phyloP scores from a whole-genome alignment of 2,888 invertebrate species.

The Melieria picta region DNA sequence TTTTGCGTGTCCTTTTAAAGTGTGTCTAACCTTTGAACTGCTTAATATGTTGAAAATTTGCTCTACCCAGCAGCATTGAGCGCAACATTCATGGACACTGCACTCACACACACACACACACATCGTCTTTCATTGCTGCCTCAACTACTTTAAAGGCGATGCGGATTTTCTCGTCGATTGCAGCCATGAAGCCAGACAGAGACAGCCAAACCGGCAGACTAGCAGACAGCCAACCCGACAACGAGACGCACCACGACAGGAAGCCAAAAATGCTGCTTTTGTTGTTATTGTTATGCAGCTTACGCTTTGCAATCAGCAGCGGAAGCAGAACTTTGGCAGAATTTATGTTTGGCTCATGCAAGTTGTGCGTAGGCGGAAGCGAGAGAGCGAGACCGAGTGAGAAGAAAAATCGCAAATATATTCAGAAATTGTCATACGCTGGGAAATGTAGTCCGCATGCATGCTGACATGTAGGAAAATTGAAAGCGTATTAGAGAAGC shows the following conservation, averaged over 20 bases:
- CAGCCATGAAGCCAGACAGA: background rate
- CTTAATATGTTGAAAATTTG: constrained; percentile 59
- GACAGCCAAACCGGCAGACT: background rate
- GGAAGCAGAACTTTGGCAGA: constrained; percentile 14
- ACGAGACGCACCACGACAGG: too few relatives aligned
- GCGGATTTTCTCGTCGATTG: constrained; percentile 23
- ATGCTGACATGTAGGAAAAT: too few relatives aligned
- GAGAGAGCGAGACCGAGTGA: background rate
- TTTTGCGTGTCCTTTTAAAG: constrained; percentile 4
- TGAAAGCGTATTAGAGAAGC: too few relatives aligned
- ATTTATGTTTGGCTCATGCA: constrained; percentile 24
- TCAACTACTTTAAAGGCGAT: background rate
- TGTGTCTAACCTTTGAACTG: constrained; percentile 51
- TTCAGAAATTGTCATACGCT: constrained; percentile 21
- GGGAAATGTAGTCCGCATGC: too few relatives aligned
- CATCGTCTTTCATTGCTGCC: background rate
- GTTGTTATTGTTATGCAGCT: too few relatives aligned
- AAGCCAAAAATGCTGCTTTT: too few relatives aligned
- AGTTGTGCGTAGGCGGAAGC: background rate
- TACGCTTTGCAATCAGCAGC: background rate
- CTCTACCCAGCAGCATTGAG: constrained; percentile 28
- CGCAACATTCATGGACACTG: background rate
- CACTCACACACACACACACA: too few relatives aligned
- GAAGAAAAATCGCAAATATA: constrained; percentile 9
- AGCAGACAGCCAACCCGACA: too few relatives aligned